Percentiles rank a stretch among this genome's conserved stretches.
phyloP scores from a whole-genome alignment of 2,888 invertebrate genomes.

The Spisula subtruncata region DNA sequence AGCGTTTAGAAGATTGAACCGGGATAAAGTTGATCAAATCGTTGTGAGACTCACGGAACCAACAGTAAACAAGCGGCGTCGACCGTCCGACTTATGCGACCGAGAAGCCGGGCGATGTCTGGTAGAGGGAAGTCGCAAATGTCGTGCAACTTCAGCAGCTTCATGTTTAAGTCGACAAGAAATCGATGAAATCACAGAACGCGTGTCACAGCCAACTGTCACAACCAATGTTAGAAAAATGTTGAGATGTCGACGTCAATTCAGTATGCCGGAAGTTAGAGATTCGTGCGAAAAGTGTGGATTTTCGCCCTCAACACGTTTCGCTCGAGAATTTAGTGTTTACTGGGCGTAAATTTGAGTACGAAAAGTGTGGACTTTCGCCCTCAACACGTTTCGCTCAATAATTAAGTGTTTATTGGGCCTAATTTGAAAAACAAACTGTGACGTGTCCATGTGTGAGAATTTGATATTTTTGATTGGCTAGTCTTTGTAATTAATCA shows the following conservation, averaged over 20 bases:
- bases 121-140: constrained; percentile 48
- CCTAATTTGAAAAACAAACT: not conserved
- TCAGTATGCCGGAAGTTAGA: constrained; percentile 46
- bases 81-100: constrained; percentile 58
- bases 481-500: not conserved
- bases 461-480: not conserved
- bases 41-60: constrained; percentile 68
- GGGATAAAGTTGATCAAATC: constrained; percentile 66
- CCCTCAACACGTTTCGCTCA: constrained; percentile 60
- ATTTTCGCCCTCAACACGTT: constrained; percentile 55
- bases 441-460: not conserved
- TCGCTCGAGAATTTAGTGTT: constrained; percentile 54
- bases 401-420: constrained; percentile 48
- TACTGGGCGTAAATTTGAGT: constrained; percentile 39
- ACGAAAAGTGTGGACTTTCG: constrained; percentile 51
- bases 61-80: constrained; percentile 64
- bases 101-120: constrained; percentile 52
- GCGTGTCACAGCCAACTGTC: constrained; percentile 62
- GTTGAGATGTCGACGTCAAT: constrained; percentile 48
- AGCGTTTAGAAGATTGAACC: constrained; percentile 69
- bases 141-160: constrained; percentile 27
- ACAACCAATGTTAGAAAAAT: constrained; percentile 59
- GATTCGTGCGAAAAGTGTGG: constrained; percentile 57
- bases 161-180: constrained; percentile 12
- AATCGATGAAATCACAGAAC: constrained; percentile 58